These are phyloP conservation scores for Ephestia elutella DNA, from an alignment of 1,140 invertebrate genomes.

Conservation along the genomic window DNA sequence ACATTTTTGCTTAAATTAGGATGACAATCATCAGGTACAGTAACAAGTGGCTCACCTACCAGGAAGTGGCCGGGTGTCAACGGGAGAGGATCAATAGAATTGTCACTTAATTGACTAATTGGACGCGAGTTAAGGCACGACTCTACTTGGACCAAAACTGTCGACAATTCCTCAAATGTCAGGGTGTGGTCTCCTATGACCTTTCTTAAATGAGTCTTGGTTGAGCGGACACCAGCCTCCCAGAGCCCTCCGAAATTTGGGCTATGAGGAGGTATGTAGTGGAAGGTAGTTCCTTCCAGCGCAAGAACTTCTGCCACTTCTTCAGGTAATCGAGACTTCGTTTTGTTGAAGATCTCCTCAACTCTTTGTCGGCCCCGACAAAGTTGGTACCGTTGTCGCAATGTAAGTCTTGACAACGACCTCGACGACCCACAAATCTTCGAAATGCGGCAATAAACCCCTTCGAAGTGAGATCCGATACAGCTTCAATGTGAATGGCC, in stretches of 20 bases:
- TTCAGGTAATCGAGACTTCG: not conserved
- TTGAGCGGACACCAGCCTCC: too few relatives aligned
- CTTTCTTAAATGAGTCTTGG: too few relatives aligned
- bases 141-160: not conserved
- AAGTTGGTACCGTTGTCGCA: constrained; percentile 2
- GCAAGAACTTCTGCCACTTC: not conserved
- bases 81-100: constrained; percentile 12
- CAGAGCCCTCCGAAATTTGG: not conserved
- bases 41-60: constrained; percentile 34
- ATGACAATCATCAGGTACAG: constrained; percentile 18
- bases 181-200: too few relatives aligned
- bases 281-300: not conserved
- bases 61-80: constrained; percentile 48
- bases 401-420: not conserved
- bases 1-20: not conserved
- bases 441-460: not conserved
- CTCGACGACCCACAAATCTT: not conserved
- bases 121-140: not conserved
- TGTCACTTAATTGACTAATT: constrained; percentile 5
- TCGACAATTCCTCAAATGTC: not conserved
- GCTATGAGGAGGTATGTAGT: not conserved
- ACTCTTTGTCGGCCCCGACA: not conserved
- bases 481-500: not conserved
- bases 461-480: not conserved
- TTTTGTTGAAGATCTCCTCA: not conserved